Evolutionary conservation across 2,888 invertebrate species (phyloP), one percentile per base, ranked within the genome.

Genomic region (Euplagia quadripunctaria): DNA sequence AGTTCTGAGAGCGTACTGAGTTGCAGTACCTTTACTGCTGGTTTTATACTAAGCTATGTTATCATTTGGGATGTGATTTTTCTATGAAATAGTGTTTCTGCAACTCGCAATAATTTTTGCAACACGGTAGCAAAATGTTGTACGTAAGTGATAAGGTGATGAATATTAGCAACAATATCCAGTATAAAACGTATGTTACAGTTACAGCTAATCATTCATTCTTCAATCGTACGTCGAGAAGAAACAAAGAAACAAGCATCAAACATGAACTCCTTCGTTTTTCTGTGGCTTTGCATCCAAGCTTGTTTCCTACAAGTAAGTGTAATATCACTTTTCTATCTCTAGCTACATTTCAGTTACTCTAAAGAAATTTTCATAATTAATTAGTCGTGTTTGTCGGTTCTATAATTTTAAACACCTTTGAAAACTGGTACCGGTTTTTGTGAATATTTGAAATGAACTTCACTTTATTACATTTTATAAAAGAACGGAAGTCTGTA

Each of bases 291-390:
- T 4, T 42, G 41, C 52, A 41, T 68, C 11, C 67, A 55, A n/a
- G 67, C 67, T 68, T n/a, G 67, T 5, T n/a, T 68, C 12, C 17
- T 55, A n/a, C 42, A 68, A n/a, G 67, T 68, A 52, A 68, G 67
- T 67, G 4, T 0, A 17, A 3, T 43, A 20, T 4, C 8, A 0
- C 0, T 6, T 49, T 6, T n/a, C n/a, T n/a, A n/a, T n/a, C n/a
- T n/a, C n/a, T n/a, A n/a, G n/a, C n/a, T n/a, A n/a, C n/a, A n/a
- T n/a, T n/a, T n/a, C n/a, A n/a, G n/a, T n/a, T n/a, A n/a, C n/a
- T n/a, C n/a, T n/a, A n/a, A n/a, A n/a, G n/a, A n/a, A n/a, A n/a
- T n/a, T n/a, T n/a, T n/a, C n/a, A n/a, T n/a, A n/a, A n/a, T n/a
- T n/a, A n/a, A n/a, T n/a, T n/a, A n/a, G n/a, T n/a, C n/a, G n/a